Base-by-base conservation (phyloP, 2,797 vertebrate species). In the Alcedo atthis region DNA sequence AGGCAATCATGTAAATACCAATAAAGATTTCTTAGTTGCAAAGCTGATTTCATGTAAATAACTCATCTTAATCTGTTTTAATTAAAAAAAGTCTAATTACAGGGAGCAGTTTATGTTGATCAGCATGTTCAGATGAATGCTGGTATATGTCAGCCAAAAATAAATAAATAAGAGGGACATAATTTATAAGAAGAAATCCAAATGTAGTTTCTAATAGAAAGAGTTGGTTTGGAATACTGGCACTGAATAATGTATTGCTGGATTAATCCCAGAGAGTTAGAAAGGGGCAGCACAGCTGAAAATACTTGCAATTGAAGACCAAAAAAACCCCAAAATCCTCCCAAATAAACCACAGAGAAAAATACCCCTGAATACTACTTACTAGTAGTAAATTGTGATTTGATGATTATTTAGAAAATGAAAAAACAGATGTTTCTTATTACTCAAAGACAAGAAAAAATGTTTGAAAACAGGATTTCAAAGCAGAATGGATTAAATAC, bases 1-100 rank as follows among this genome's bases (percentile, higher is more conserved):
- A 91, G 67, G 92, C 77, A 94, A 89, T 94, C 80, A 84, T 76
- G 73, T 61, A 95, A 96, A 93, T 92, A 83, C 80, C 80, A 92
- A 79, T 87, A 87, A 91, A 91, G 48, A 10, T 89, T 93, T 93
- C 74, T 69, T 73, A 67, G 89, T 89, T 70, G 67, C 77, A 89
- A 87, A 85, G 70, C 55, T 87, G 82, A 91, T 94, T 94, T 91
- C 59, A 49, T 69, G 87, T 69, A 81, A 95, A 92, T 95, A 89
- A 91, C 84, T 85, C 58, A 59, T 76, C 67, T 63, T 94, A 93
- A 92, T 95, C 69, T 81, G 35, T 83, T 91, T 91, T 92, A 95
- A 96, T 93, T 89, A 14, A 68, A 85, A 59, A 77, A 18, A n/a
- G 7, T 55, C 37, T 87, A 91, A 95, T 95, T 94, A 69, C 14